Percentiles rank a stretch among this genome's conserved stretches.
Conservation (phyloP, 2,113 vertebrate genomes). For the Grallaria varia region DNA sequence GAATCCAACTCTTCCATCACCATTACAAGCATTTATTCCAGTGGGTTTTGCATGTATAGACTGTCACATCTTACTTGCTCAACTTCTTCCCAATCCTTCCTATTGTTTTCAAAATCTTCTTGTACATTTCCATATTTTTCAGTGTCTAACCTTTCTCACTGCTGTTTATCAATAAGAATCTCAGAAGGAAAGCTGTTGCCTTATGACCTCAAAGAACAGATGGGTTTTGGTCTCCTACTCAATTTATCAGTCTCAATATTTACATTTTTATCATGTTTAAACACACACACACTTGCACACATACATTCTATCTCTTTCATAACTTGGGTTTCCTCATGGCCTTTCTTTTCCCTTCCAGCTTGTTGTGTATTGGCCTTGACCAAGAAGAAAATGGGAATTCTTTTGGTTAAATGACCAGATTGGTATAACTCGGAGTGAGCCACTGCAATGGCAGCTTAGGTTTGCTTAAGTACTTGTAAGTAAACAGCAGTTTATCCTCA, state of each 20-base stretch:
- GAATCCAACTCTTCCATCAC: background rate
- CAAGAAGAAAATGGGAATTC: background rate
- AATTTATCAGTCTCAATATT: background rate
- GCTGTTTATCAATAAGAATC: background rate
- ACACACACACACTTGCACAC: accelerated
- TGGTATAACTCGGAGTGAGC: background rate
- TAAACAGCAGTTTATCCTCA: background rate
- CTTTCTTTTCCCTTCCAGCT: background rate
- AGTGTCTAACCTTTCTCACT: background rate
- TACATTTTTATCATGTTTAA: background rate
- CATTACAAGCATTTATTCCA: background rate
- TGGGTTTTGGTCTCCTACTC: background rate
- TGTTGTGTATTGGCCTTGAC: background rate
- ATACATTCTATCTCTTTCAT: background rate
- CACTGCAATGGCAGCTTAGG: background rate
- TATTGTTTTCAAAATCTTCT: background rate
- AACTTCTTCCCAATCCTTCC: background rate
- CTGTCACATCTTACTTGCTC: background rate
- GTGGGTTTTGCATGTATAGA: background rate
- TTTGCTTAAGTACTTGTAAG: background rate
- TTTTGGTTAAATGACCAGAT: background rate
- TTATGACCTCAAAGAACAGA: background rate
- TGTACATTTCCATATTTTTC: background rate
- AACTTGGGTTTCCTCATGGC: background rate
- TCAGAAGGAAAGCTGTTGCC: background rate